Evolutionary conservation across 2,888 invertebrate genomes (phyloP).

Genomic region (Pristionchus fissidentatus): DNA sequence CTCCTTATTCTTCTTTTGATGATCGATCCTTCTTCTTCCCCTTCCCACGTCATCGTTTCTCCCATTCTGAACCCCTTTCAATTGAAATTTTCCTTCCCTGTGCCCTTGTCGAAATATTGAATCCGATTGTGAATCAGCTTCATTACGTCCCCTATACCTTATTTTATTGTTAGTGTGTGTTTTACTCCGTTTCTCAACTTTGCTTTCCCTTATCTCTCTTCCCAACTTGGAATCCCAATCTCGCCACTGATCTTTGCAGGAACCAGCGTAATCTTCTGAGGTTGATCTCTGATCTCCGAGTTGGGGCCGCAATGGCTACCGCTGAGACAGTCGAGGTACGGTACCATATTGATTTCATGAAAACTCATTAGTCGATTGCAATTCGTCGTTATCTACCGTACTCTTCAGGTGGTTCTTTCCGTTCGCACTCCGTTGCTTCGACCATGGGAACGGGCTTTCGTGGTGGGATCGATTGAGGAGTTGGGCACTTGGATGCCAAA

Average conservation of each 20-base stretch:
- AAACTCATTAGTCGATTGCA: background rate
- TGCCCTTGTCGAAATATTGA: background rate
- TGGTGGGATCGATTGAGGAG: constrained; percentile 58
- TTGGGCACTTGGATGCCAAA: constrained; percentile 62
- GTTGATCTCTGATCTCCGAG: constrained; percentile 28
- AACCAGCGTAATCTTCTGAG: background rate
- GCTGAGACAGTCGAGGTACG: constrained; percentile 36
- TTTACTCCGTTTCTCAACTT: background rate
- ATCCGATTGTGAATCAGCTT: too few species aligned
- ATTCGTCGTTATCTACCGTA: background rate
- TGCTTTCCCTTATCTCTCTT: background rate
- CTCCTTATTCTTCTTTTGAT: too few species aligned
- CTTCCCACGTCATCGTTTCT: constrained; percentile 3
- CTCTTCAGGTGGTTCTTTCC: constrained; percentile 33
- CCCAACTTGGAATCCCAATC: background rate
- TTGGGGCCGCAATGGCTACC: constrained; percentile 23
- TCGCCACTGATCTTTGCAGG: background rate
- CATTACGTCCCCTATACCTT: background rate
- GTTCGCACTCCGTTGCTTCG: constrained; percentile 57
- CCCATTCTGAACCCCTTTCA: background rate
- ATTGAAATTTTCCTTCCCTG: background rate
- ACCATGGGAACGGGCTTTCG: constrained; percentile 60
- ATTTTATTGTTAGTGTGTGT: background rate
- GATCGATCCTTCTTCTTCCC: constrained; percentile 38
- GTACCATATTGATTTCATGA: background rate